phyloP scores from a whole-genome alignment of 2,888 invertebrate species.

The Hemistola chrysoprasaria region DNA sequence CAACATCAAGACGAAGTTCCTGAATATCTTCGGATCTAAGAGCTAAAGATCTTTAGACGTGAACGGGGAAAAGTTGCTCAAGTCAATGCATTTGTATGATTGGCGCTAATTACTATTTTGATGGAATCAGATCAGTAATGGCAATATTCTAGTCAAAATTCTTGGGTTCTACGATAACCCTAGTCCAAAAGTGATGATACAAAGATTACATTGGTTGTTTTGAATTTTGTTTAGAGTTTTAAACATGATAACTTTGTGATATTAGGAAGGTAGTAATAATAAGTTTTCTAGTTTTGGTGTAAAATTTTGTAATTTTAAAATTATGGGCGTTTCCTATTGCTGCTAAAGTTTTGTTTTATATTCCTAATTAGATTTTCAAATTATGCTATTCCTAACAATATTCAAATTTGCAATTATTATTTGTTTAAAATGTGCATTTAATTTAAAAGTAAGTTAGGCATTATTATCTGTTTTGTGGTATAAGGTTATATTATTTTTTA shows the following conservation, averaged over 20 bases:
- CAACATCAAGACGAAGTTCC: constrained; percentile 72
- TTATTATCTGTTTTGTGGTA: too few relatives aligned
- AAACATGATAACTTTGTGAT: constrained; percentile 22
- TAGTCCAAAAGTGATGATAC: constrained; percentile 7
- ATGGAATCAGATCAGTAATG: constrained; percentile 33
- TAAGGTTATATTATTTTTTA: too few relatives aligned
- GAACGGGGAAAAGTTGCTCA: constrained; percentile 65
- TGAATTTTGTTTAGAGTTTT: constrained; percentile 7
- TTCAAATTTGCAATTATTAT: too few relatives aligned
- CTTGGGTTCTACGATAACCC: constrained; percentile 6
- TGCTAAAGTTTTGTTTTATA: too few relatives aligned
- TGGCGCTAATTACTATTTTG: constrained; percentile 34
- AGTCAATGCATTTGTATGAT: constrained; percentile 67
- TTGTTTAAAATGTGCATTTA: too few relatives aligned
- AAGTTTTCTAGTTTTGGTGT: constrained; percentile 5
- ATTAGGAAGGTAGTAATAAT: constrained; percentile 25
- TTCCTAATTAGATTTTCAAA: too few relatives aligned
- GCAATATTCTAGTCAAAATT: constrained; percentile 43
- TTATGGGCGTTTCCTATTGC: too few relatives aligned
- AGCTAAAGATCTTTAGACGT: constrained; percentile 48
- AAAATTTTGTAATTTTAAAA: not conserved
- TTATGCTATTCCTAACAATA: too few relatives aligned
- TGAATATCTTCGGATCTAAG: constrained; percentile 71
- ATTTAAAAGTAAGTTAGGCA: too few relatives aligned
- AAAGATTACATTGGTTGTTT: constrained; percentile 8